phyloP scores from a whole-genome alignment of 2,113 vertebrate genomes.

The Barbus barbus region DNA sequence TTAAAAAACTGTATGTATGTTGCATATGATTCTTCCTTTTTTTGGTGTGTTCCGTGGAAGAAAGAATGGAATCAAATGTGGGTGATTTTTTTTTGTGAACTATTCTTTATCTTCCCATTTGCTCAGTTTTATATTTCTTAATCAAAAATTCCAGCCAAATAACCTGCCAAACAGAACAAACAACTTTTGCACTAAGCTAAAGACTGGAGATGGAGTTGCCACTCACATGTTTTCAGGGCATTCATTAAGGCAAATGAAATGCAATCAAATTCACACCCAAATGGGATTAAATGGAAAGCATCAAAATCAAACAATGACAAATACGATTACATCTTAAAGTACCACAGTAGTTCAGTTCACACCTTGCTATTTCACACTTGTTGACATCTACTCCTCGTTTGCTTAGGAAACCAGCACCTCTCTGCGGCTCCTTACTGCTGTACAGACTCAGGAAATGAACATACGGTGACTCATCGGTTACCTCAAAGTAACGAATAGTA shows the following conservation, averaged over 20 bases:
- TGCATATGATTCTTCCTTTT: not conserved
- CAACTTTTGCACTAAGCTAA: not conserved
- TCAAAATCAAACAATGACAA: not conserved
- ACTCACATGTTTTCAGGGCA: not conserved
- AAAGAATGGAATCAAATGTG: not conserved
- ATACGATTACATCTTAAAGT: not conserved
- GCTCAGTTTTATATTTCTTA: no score
- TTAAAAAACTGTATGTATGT: not conserved
- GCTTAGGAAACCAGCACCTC: constrained; percentile 89
- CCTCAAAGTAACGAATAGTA: constrained; percentile 93
- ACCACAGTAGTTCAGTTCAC: not conserved
- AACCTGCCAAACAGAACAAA: not conserved
- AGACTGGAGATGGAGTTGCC: not conserved
- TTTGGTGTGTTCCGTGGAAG: not conserved
- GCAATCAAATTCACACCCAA: not conserved
- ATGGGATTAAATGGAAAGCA: not conserved
- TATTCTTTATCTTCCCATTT: no score
- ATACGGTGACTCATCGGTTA: constrained; percentile 88
- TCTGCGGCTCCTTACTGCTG: constrained; percentile 92
- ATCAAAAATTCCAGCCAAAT: no score
- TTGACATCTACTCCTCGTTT: constrained; percentile 91
- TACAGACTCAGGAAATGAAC: constrained; percentile 91
- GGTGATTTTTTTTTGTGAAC: no score
- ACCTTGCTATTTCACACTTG: constrained; percentile 96
- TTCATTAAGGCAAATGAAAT: not conserved